Evolutionary conservation across 2,113 vertebrate species (phyloP).

Genomic region (Archocentrus centrarchus): DNA sequence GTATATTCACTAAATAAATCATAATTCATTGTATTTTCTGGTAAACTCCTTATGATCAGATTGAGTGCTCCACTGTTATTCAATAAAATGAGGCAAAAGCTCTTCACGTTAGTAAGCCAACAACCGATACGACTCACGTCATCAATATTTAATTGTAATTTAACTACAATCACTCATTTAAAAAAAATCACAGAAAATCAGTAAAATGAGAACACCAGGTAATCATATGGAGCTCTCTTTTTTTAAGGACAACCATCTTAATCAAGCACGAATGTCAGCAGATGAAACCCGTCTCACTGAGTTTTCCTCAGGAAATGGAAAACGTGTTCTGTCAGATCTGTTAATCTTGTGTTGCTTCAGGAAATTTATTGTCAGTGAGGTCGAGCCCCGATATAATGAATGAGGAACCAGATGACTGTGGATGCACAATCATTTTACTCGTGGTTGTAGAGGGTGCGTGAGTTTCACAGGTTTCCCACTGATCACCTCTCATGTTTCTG

Average conservation of each 20-base stretch:
- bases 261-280: background rate
- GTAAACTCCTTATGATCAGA: background rate
- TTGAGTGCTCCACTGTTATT: background rate
- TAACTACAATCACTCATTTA: background rate
- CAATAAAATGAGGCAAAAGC: conserved; percentile 6
- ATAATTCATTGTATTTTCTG: background rate
- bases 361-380: background rate
- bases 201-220: background rate
- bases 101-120: background rate
- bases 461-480: background rate
- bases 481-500: background rate
- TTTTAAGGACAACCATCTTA: background rate
- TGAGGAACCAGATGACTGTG: conserved; percentile 12
- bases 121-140: background rate
- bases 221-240: background rate
- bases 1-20: background rate
- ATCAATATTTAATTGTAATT: background rate
- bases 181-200: background rate
- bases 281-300: background rate
- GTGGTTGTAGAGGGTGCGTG: conserved; percentile 14
- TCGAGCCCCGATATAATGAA: background rate
- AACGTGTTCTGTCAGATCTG: background rate
- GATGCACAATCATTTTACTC: background rate
- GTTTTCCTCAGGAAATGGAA: background rate
- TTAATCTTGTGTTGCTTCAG: background rate